Conservation (phyloP, 2,113 vertebrate genomes). For the Parus major region DNA sequence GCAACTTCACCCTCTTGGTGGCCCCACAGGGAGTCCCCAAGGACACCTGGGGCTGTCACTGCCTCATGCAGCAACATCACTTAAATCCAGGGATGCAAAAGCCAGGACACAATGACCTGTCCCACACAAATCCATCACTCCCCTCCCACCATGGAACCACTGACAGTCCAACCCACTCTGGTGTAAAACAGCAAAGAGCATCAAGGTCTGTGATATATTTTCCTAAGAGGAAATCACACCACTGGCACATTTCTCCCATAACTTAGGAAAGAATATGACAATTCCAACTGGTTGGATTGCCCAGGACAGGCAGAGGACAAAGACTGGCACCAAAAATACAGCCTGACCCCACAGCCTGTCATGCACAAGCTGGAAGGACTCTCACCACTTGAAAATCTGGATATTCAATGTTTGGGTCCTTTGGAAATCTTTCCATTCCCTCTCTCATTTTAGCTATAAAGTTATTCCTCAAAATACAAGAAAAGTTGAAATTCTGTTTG, state of each 20-base stretch:
- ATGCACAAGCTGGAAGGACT: not conserved
- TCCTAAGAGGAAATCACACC: not conserved
- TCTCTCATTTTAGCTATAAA: not conserved
- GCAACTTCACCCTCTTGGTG: not conserved
- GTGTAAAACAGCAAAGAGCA: not conserved
- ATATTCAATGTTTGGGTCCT: not conserved
- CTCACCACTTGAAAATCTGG: not conserved
- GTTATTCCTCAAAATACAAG: not conserved
- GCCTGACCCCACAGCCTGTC: not conserved
- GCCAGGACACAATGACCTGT: not conserved
- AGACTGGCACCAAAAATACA: not conserved
- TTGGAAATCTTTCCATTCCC: not conserved
- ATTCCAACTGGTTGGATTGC: not conserved
- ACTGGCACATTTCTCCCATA: not conserved
- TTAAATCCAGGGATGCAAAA: not conserved
- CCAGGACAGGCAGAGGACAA: not conserved
- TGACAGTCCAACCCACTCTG: accelerated
- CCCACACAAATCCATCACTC: not conserved
- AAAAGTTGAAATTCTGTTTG: not conserved
- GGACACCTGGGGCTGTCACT: not conserved
- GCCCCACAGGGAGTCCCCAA: not conserved
- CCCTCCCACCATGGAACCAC: not conserved
- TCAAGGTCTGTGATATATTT: not conserved
- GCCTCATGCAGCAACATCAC: not conserved
- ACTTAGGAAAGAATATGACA: accelerated